Percentiles rank a stretch among this genome's conserved stretches.
These are phyloP conservation scores for Calameuta idolon DNA, from an alignment of 2,888 invertebrate species.

Conservation along the genomic window DNA sequence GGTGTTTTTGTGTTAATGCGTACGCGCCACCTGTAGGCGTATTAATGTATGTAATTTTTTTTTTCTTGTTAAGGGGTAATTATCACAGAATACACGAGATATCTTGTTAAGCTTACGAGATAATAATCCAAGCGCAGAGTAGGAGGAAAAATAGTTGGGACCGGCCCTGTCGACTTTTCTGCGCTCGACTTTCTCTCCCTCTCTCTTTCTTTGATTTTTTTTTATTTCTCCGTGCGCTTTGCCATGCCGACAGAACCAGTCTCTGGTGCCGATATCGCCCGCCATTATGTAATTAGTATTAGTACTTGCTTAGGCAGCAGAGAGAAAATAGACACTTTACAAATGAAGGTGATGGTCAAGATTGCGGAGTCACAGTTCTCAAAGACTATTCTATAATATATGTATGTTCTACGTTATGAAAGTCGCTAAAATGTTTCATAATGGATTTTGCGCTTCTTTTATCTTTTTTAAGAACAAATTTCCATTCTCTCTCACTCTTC, in stretches of 20 bases:
- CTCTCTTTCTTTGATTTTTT: neutral
- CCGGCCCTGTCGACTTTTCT: slow-evolving; percentile 4
- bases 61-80: slow-evolving; percentile 54
- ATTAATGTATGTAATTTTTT: neutral
- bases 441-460: neutral
- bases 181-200: slow-evolving; percentile 11
- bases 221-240: neutral
- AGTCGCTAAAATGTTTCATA: neutral
- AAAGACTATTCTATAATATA: neutral
- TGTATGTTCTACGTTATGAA: neutral
- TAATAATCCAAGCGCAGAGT: slow-evolving; percentile 60
- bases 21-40: neutral
- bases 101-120: slow-evolving; percentile 61
- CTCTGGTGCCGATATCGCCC: slow-evolving; percentile 12
- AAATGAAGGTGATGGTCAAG: slow-evolving; percentile 39
- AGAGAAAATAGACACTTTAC: slow-evolving; percentile 50
- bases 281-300: slow-evolving; percentile 9
- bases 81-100: slow-evolving; percentile 66
- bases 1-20: slow-evolving; percentile 21
- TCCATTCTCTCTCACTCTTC: neutral
- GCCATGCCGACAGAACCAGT: neutral
- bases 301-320: slow-evolving; percentile 45
- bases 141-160: slow-evolving; percentile 45
- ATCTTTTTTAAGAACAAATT: neutral
- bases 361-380: neutral